A percentile compares a stretch with the other conserved stretches of the same genome.
phyloP scores from a whole-genome alignment of 2,888 invertebrate species.

The Odontomyia ornata region DNA sequence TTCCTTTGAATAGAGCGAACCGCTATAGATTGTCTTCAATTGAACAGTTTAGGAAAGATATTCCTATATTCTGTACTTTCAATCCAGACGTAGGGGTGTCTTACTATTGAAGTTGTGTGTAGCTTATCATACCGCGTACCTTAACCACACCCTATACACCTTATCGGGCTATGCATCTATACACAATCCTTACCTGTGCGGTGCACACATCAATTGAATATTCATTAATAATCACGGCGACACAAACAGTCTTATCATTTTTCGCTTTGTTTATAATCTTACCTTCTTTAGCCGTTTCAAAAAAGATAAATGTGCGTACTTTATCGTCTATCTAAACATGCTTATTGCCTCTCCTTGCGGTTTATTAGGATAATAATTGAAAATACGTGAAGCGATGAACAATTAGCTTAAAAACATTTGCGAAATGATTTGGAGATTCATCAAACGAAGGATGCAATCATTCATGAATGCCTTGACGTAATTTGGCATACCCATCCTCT shows the following conservation, averaged over 20 bases:
- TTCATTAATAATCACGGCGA: slow-evolving; percentile 17
- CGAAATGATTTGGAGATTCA: not conserved
- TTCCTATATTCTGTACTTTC: too few relatives aligned
- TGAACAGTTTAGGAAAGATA: too few relatives aligned
- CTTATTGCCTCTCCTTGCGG: not conserved
- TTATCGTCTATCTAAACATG: not conserved
- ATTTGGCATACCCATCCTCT: too few relatives aligned
- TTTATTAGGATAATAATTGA: not conserved
- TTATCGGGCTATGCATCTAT: too few relatives aligned
- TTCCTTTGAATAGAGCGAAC: too few relatives aligned
- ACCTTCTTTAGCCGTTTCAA: not conserved
- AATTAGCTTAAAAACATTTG: not conserved
- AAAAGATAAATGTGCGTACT: not conserved
- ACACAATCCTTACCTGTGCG: not conserved
- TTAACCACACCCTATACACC: too few relatives aligned
- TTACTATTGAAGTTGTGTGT: too few relatives aligned
- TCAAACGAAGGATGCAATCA: not conserved
- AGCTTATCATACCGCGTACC: too few relatives aligned
- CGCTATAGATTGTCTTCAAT: too few relatives aligned
- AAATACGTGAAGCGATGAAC: not conserved
- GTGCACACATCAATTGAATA: not conserved
- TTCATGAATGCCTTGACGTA: too few relatives aligned
- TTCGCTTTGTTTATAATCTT: slow-evolving; percentile 8
- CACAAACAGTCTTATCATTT: not conserved
- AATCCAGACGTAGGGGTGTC: too few relatives aligned